These are phyloP conservation scores for Camponotus pennsylvanicus DNA, from an alignment of 1,140 invertebrate genomes.

Conservation along the genomic window DNA sequence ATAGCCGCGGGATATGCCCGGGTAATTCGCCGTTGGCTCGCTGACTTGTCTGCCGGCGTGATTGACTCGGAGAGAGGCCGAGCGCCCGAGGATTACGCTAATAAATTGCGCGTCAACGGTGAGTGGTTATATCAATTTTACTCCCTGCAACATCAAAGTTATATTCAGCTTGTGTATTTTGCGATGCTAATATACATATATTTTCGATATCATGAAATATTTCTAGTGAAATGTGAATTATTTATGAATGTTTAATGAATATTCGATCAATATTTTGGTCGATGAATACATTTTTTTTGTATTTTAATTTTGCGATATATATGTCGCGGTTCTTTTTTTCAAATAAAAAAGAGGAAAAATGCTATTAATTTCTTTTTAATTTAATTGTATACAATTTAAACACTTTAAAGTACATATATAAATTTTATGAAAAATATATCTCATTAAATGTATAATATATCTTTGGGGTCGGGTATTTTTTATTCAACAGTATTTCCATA, in stretches of 20 bases:
- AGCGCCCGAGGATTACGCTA: neutral
- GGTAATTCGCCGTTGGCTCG: conserved; percentile 57
- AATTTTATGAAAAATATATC: neutral
- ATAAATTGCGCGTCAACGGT: conserved; percentile 19
- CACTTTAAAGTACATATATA: neutral
- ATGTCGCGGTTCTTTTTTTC: neutral
- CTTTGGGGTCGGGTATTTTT: neutral
- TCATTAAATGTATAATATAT: neutral
- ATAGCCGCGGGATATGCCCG: conserved; percentile 61
- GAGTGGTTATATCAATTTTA: conserved; percentile 1
- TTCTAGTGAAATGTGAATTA: neutral
- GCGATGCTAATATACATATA: neutral
- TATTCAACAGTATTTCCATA: neutral
- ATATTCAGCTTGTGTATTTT: neutral
- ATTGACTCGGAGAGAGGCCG: conserved; percentile 16
- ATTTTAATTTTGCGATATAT: too few relatives aligned
- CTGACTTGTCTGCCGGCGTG: neutral
- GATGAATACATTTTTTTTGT: neutral
- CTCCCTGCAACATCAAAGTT: neutral
- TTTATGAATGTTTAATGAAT: neutral
- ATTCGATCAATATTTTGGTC: neutral
- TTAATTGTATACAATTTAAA: neutral
- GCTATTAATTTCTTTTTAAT: neutral
- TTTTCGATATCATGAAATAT: neutral
- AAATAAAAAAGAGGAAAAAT: neutral